Base-by-base conservation (phyloP, 2,888 invertebrate genomes). In the Xestia sexstrigata region DNA sequence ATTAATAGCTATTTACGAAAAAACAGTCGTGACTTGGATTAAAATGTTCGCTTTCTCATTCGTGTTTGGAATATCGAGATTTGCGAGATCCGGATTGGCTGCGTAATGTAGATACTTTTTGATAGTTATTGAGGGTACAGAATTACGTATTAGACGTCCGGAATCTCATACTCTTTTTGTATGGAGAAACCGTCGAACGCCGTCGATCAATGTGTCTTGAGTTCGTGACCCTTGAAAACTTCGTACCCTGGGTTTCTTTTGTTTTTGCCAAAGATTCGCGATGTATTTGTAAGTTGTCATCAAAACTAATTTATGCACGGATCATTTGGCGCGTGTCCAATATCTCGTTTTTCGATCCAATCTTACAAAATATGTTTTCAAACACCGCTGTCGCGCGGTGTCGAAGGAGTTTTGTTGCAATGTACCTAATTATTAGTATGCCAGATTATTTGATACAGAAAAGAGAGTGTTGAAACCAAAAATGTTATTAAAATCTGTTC, bases 21-120 rank as follows among this genome's bases (percentile, higher is more conserved):
- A 78, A 73, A 79, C 62, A 76, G 52, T 75, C 89, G 89, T 87
- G 88, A 84, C 86, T 83, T 63, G 86, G 82, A 87, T 89, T 86
- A 82, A 81, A 86, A 84, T 80, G 78, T 67, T 69, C 47, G 72
- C 86, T 88, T 88, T 88, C 88, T 77, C 78, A 74, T 81, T 77
- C 89, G 83, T 86, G 86, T 76, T 78, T 20, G 66, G 88, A 87
- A 88, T 88, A 74, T 70, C 65, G 76, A 74, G 45, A 47, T 76
- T 76, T 66, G 39, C 23, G 11, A 79, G 71, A 84, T 77, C 84
- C 84, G 84, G 77, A 83, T 75, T 70, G 52, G 62, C 63, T 66
- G 58, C 17, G 60, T 68, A 52, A 55, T 42, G 35, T 69, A 30
- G 39, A 65, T 72, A n/a, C n/a, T 30, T 62, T 68, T 60, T 65